Evolutionary conservation across 2,888 invertebrate genomes (phyloP), one percentile per base, ranked within the genome.

Genomic region (Drosophila sordidula): DNA sequence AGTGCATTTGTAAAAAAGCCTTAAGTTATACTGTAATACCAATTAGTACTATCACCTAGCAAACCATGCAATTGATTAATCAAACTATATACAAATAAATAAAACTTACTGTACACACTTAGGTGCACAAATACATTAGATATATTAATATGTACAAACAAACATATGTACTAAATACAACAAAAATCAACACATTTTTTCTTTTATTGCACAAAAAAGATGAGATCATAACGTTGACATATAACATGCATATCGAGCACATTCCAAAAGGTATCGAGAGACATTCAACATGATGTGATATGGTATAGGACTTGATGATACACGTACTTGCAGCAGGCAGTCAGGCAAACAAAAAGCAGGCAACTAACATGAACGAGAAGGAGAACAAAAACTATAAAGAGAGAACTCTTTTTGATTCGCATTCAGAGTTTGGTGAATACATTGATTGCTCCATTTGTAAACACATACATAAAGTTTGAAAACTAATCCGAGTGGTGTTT

Each of bases 341-440:
- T 73, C 78, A 82, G 83, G 83, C 78, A 76, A 76, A 63, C 70
- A 64, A 49, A 49, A 80, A 76, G 84, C 87, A 83, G 87, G 84
- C 84, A 84, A 87, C 81, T 78, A 84, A 72, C 58, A 85, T 85
- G 67, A 79, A 66, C 71, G 64, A 70, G 55, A 50, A 50, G 59
- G 64, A 70, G 55, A 50, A 50, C 62, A 54, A 49, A 18, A 51
- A 50, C 63, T 45, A 64, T 41, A 42, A n/a, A 36, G 49, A 55
- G 55, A 55, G 49, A 59, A 34, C 61, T 64, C 57, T 41, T 58
- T 49, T 62, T 51, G 36, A 56, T 29, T 56, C 36, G 36, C 54
- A 58, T 42, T 76, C 58, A 55, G 47, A 56, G 34, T 11, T 38
- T 32, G 56, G 41, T 62, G 44, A 49, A 52, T 54, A 56, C 55